These are phyloP conservation scores for Coendou prehensilis DNA, from an alignment of 2,797 vertebrate species.

Conservation along the genomic window DNA sequence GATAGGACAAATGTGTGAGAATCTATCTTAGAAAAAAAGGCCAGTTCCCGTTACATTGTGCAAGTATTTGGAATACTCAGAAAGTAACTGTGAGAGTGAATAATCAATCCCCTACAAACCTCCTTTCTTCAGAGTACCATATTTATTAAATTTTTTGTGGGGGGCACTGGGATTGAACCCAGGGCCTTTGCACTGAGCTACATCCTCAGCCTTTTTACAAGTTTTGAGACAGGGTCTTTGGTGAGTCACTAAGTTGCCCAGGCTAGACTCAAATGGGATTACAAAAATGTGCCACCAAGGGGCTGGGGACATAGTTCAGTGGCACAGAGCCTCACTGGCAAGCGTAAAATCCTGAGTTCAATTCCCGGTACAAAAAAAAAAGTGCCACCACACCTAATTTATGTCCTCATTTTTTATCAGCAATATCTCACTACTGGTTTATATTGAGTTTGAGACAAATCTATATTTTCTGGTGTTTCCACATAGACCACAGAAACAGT, in stretches of 20 bases:
- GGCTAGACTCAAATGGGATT: neutral
- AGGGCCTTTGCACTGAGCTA: neutral
- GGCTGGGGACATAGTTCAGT: too few species aligned
- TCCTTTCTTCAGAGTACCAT: neutral
- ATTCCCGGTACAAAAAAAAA: too few species aligned
- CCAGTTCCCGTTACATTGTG: neutral
- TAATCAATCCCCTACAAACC: neutral
- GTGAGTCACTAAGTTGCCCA: neutral
- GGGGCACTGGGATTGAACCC: neutral
- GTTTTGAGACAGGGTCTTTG: neutral
- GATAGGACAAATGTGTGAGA: neutral
- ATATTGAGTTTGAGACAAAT: neutral
- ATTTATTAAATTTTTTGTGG: neutral
- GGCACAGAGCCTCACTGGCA: too few species aligned
- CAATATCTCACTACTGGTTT: neutral
- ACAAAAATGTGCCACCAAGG: neutral
- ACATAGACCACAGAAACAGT: neutral
- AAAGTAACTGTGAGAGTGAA: neutral
- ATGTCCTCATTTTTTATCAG: neutral
- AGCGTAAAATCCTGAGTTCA: too few species aligned
- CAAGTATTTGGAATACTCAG: neutral
- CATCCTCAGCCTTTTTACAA: neutral
- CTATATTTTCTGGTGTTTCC: slow-evolving; percentile 1
- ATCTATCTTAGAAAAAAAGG: neutral
- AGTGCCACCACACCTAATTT: neutral